phyloP scores from a whole-genome alignment of 2,797 vertebrate genomes.

The Columba guinea region DNA sequence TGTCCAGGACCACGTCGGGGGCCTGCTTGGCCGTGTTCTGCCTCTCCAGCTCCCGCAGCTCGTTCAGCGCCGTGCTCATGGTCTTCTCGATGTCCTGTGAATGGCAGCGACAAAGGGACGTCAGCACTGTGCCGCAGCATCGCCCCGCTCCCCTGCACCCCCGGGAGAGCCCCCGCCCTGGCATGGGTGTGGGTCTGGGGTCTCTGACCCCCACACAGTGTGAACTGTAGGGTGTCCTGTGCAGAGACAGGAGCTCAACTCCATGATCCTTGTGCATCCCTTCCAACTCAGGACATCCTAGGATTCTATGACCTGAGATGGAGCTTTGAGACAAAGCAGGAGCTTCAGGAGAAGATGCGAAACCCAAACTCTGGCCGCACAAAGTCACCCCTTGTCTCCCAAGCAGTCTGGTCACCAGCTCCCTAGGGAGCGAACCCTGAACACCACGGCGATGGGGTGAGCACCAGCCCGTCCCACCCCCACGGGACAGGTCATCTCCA shows the following conservation, averaged over 20 bases:
- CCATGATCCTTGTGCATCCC: too few species aligned
- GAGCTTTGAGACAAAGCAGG: neutral
- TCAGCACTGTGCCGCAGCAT: neutral
- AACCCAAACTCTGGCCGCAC: neutral
- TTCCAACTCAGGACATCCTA: too few species aligned
- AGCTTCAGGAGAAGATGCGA: neutral
- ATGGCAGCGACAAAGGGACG: neutral
- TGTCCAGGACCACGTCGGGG: conserved; percentile 93
- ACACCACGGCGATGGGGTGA: accelerated
- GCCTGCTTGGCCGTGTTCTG: conserved; percentile 96
- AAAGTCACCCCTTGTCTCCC: accelerated
- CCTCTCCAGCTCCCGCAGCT: conserved; percentile 91
- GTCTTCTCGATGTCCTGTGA: conserved; percentile 95
- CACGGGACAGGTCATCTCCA: neutral
- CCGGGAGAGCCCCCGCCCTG: accelerated
- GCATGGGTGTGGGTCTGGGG: accelerated
- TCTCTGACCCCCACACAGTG: neutral
- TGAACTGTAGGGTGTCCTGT: too few species aligned
- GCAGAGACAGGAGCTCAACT: too few species aligned
- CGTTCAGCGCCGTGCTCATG: conserved; percentile 93
- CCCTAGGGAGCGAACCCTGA: accelerated
- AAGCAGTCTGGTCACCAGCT: neutral
- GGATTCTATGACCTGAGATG: neutral
- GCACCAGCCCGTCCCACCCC: neutral
- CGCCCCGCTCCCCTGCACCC: accelerated